Percentiles rank a stretch among this genome's conserved stretches.
These are phyloP conservation scores for Eulemur albifrons DNA, from an alignment of 2,797 vertebrate species.

Conservation along the genomic window DNA sequence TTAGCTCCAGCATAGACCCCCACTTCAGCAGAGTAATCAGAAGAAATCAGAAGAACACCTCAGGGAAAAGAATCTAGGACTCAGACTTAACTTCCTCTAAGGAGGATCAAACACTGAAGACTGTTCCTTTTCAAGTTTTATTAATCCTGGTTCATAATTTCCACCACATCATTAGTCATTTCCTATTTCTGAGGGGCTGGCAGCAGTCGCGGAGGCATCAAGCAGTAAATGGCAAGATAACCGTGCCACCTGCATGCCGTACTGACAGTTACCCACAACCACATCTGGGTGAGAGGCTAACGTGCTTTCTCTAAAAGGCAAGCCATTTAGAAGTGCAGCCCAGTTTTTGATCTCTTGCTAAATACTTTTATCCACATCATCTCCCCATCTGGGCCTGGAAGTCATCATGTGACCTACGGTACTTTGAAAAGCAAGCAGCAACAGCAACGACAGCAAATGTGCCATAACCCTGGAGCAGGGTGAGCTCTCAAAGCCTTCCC, in stretches of 20 bases:
- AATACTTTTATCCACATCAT: constrained; percentile 85
- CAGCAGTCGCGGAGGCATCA: constrained; percentile 76
- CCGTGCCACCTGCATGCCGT: constrained; percentile 81
- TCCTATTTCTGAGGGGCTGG: constrained; percentile 87
- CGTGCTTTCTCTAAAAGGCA: constrained; percentile 77
- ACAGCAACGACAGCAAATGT: constrained; percentile 60
- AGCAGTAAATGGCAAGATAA: constrained; percentile 80
- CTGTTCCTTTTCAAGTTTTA: constrained; percentile 89
- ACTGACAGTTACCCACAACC: constrained; percentile 79
- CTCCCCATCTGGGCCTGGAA: constrained; percentile 80
- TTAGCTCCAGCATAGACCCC: constrained; percentile 60
- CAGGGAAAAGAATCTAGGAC: constrained; percentile 80
- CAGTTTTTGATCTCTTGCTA: constrained; percentile 82
- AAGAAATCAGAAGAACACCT: constrained; percentile 85
- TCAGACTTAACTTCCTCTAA: constrained; percentile 82
- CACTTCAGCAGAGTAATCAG: constrained; percentile 75
- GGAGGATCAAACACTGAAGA: constrained; percentile 86
- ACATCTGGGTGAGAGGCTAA: constrained; percentile 82
- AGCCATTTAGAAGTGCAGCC: constrained; percentile 74
- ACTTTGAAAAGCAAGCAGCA: constrained; percentile 76
- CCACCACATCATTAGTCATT: constrained; percentile 88
- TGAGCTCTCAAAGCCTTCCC: neutral
- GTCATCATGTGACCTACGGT: constrained; percentile 71
- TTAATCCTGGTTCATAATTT: constrained; percentile 88
- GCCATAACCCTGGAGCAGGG: neutral